Conservation (phyloP, 2,797 vertebrate species). For the Sternotherus odoratus region DNA sequence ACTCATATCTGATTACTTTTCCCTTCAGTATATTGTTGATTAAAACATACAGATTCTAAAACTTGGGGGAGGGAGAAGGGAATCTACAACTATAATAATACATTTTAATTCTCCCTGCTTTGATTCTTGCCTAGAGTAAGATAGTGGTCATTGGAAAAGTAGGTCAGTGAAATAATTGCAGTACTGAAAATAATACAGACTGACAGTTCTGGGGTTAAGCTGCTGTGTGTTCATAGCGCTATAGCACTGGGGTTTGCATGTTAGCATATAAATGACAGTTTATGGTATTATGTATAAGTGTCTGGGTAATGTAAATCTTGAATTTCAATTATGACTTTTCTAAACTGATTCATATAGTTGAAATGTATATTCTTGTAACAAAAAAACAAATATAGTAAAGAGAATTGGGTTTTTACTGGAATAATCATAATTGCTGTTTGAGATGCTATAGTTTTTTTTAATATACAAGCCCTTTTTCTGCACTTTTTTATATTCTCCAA, state of each 20-base stretch:
- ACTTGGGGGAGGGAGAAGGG: not conserved
- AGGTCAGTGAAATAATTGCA: constrained; percentile 80
- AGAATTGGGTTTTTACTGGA: not conserved
- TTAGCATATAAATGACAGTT: constrained; percentile 64
- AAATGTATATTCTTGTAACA: constrained; percentile 40
- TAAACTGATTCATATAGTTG: not conserved
- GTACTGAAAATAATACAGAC: constrained; percentile 78
- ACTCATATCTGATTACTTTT: not conserved
- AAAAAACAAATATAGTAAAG: not conserved
- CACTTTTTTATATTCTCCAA: not conserved
- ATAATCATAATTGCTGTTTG: not conserved
- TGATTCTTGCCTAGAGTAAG: constrained; percentile 69
- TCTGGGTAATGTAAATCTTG: constrained; percentile 44
- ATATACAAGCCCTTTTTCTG: not conserved
- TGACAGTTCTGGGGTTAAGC: constrained; percentile 77
- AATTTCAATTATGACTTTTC: constrained; percentile 39
- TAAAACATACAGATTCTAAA: constrained; percentile 6
- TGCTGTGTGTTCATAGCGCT: constrained; percentile 64
- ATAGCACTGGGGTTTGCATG: constrained; percentile 39
- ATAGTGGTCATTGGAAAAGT: constrained; percentile 76
- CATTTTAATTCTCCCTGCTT: constrained; percentile 47
- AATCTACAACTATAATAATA: constrained; percentile 42
- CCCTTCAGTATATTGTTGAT: not conserved
- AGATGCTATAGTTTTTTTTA: not conserved
- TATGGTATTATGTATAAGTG: constrained; percentile 33